phyloP scores from a whole-genome alignment of 2,113 vertebrate genomes.

The Mesocricetus auratus region DNA sequence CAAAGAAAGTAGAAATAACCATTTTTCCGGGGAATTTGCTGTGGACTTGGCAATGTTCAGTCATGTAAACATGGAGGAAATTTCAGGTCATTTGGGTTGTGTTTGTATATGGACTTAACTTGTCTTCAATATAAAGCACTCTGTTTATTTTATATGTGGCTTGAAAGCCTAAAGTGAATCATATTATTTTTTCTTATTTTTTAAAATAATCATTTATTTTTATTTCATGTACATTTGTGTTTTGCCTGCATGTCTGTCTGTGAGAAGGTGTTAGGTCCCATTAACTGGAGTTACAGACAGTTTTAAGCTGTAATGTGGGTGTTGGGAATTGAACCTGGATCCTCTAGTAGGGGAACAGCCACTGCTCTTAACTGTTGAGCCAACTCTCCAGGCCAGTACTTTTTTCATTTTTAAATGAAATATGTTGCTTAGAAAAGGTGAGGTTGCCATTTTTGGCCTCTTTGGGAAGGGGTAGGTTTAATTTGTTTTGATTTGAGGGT shows the following conservation, averaged over 20 bases:
- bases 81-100: conserved; percentile 40
- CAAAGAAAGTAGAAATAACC: conserved; percentile 44
- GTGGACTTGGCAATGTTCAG: conserved; percentile 26
- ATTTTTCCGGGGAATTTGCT: conserved; percentile 65
- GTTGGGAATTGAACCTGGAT: background rate
- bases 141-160: conserved; percentile 62
- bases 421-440: conserved; percentile 35
- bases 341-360: background rate
- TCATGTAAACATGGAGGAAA: conserved; percentile 43
- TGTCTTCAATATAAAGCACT: conserved; percentile 42
- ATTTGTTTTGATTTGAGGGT: background rate
- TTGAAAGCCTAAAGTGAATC: conserved; percentile 17
- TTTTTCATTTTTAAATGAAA: conserved; percentile 34
- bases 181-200: conserved; percentile 29
- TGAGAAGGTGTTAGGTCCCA: background rate
- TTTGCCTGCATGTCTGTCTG: background rate
- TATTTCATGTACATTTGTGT: background rate
- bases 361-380: background rate
- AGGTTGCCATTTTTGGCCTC: background rate
- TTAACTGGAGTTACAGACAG: background rate
- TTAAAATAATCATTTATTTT: background rate
- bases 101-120: conserved; percentile 56
- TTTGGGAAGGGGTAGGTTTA: background rate
- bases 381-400: background rate
- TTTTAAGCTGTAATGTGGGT: background rate